Evolutionary conservation across 1,140 invertebrate genomes (phyloP).

Genomic region (Ips typographus): DNA sequence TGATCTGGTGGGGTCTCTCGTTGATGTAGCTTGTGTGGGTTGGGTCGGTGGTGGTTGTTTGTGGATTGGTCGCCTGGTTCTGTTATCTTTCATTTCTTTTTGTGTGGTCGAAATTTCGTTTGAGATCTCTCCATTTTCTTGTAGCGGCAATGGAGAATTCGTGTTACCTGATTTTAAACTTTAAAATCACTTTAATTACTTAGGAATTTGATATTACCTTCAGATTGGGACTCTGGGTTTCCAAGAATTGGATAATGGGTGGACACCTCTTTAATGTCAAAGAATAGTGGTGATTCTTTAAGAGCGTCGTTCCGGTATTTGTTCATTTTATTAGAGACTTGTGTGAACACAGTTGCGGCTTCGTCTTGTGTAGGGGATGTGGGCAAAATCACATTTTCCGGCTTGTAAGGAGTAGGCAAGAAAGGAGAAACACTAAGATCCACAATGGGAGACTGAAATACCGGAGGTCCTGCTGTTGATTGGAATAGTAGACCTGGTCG

Average conservation of each 20-base stretch:
- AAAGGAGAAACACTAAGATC: constrained; percentile 42
- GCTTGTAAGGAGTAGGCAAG: constrained; percentile 50
- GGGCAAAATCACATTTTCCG: constrained; percentile 40
- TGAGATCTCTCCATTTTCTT: constrained; percentile 37
- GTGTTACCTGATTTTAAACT: no score
- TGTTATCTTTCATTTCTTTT: constrained; percentile 24
- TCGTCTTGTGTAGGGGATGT: constrained; percentile 49
- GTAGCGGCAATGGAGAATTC: constrained; percentile 14
- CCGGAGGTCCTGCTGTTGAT: constrained; percentile 1
- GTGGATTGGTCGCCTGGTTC: constrained; percentile 18
- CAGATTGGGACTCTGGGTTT: constrained; percentile 38
- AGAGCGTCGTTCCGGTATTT: constrained; percentile 29
- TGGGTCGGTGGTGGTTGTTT: constrained; percentile 34
- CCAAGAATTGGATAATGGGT: constrained; percentile 51
- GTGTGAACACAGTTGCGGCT: constrained; percentile 47
- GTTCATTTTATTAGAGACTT: constrained; percentile 42
- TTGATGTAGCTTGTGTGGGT: constrained; percentile 33
- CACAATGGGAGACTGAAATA: constrained; percentile 31
- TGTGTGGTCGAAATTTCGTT: constrained; percentile 44
- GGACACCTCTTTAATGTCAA: constrained; percentile 50
- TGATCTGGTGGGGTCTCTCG: constrained; percentile 36
- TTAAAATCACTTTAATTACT: no score
- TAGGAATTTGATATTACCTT: constrained; percentile 22
- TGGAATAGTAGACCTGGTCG: constrained; percentile 27
- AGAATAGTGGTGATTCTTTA: constrained; percentile 42